Conservation (phyloP, 2,797 vertebrate genomes). For the Simalia tracyae region DNA sequence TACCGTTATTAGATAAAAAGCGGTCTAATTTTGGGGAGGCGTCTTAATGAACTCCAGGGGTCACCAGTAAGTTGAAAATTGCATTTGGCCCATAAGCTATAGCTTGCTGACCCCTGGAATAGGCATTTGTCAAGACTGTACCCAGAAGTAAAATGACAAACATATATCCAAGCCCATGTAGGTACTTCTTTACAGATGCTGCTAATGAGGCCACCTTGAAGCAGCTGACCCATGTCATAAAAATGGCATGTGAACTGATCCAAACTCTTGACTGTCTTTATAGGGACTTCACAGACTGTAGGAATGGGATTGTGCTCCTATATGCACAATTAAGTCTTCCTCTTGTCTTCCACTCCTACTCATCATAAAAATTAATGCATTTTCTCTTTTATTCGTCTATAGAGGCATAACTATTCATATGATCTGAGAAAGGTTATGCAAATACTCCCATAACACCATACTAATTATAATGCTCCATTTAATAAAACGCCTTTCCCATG, state of each 20-base stretch:
- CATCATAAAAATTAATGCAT: background rate
- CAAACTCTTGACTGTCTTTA: background rate
- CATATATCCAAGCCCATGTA: background rate
- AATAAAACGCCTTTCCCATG: slow-evolving; percentile 6
- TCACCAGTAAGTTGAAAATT: background rate
- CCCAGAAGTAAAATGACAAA: background rate
- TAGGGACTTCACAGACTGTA: background rate
- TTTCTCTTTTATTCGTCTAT: background rate
- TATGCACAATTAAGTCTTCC: background rate
- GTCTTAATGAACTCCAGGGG: background rate
- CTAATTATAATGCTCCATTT: background rate
- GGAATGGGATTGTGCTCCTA: background rate
- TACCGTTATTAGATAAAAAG: background rate
- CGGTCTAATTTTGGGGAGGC: background rate
- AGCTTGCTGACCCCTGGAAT: background rate
- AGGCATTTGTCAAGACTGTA: background rate
- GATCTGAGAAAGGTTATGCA: background rate
- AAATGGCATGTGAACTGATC: background rate
- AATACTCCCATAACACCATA: background rate
- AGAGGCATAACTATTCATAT: background rate
- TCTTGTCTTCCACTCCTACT: background rate
- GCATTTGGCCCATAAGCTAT: background rate
- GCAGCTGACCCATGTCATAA: background rate
- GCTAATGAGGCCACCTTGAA: background rate
- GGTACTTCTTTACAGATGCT: background rate